phyloP scores from a whole-genome alignment of 2,113 vertebrate species.

The Gymnobelideus leadbeateri region DNA sequence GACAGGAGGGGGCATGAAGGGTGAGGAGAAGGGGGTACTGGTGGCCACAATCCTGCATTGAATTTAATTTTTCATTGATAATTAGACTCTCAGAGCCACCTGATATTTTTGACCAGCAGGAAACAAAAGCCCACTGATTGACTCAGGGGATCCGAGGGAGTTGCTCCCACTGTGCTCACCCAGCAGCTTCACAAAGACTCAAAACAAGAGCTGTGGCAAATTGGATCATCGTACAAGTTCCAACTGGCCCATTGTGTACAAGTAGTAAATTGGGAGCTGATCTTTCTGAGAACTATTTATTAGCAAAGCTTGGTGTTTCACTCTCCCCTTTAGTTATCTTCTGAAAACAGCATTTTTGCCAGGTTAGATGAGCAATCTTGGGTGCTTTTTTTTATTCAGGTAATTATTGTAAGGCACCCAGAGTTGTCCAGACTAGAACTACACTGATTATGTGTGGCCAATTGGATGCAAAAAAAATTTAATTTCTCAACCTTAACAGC shows the following conservation, averaged over 20 bases:
- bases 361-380: constrained; percentile 82
- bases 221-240: constrained; percentile 95
- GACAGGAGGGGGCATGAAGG: constrained; percentile 75
- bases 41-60: constrained; percentile 82
- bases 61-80: constrained; percentile 92
- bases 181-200: constrained; percentile 90
- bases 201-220: constrained; percentile 95
- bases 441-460: constrained; percentile 70
- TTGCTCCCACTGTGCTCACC: constrained; percentile 85
- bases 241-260: constrained; percentile 93
- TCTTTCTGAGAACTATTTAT: constrained; percentile 92
- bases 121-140: constrained; percentile 91
- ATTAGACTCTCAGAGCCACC: constrained; percentile 92
- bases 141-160: constrained; percentile 89
- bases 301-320: constrained; percentile 85
- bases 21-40: constrained; percentile 78
- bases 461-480: constrained; percentile 55
- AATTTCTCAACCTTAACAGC: constrained; percentile 56
- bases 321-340: constrained; percentile 81
- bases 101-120: constrained; percentile 91
- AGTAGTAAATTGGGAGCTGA: constrained; percentile 91
- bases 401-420: constrained; percentile 81
- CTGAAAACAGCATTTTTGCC: constrained; percentile 85
- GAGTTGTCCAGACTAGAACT: constrained; percentile 80
- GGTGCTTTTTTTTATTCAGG: constrained; percentile 78